A percentile compares a stretch with the other conserved stretches of the same genome.
Conservation (phyloP, 2,888 invertebrate genomes). For the Megamerina dolium region DNA sequence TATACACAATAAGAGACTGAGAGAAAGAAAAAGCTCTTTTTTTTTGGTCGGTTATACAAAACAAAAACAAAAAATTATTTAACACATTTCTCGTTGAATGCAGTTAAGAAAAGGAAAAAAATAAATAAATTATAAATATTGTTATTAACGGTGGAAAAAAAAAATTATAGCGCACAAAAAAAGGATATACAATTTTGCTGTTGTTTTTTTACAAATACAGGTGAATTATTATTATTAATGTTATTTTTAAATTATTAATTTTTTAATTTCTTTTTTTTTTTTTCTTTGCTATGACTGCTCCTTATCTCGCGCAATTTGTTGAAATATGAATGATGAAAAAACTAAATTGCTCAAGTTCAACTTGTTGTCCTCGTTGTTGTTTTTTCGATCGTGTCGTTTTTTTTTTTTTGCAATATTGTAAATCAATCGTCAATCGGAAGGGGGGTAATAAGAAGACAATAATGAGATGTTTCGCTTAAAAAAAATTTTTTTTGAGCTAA, state of each 20-base stretch:
- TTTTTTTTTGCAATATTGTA: too few relatives aligned
- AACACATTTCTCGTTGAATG: background rate
- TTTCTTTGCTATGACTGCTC: background rate
- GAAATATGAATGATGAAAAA: too few relatives aligned
- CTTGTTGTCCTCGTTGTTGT: conserved; percentile 4
- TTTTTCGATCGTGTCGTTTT: too few relatives aligned
- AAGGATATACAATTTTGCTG: background rate
- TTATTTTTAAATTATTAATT: background rate
- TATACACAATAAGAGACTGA: background rate
- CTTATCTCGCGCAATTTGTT: too few relatives aligned
- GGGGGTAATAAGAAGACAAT: too few relatives aligned
- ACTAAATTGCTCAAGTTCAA: conserved; percentile 2
- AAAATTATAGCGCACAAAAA: too few relatives aligned
- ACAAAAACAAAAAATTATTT: too few relatives aligned
- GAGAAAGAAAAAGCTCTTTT: background rate
- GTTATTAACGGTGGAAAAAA: background rate
- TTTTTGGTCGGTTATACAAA: too few relatives aligned
- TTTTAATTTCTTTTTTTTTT: too few relatives aligned
- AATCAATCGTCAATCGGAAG: too few relatives aligned
- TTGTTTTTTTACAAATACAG: conserved; percentile 1
- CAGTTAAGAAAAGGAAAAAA: background rate
- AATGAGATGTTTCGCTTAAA: too few relatives aligned
- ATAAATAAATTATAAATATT: background rate
- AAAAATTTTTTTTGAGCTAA: too few relatives aligned
- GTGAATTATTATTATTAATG: background rate